Conservation (phyloP, 2,113 vertebrate genomes). For the Stigmatopora nigra region DNA sequence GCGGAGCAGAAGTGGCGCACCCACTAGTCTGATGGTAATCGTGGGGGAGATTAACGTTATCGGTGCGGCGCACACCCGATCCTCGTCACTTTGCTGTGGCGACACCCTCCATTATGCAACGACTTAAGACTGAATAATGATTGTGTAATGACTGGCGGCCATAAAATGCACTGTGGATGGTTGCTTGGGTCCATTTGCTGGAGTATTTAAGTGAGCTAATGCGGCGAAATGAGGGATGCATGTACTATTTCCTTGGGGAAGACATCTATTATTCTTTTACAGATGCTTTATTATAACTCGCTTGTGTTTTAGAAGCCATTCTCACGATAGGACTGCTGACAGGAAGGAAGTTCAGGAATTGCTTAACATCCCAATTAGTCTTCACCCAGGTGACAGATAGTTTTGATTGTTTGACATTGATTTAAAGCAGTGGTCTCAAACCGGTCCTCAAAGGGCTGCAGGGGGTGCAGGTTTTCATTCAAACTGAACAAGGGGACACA, state of each 20-base stretch:
- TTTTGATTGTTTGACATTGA: too few species aligned
- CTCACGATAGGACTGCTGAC: background rate
- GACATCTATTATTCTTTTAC: background rate
- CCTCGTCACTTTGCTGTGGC: constrained; percentile 16
- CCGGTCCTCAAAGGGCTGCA: too few species aligned
- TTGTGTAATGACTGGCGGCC: constrained; percentile 34
- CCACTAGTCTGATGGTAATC: constrained; percentile 47
- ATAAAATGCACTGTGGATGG: constrained; percentile 33
- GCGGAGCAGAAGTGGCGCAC: background rate
- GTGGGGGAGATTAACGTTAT: constrained; percentile 42
- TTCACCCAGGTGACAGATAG: background rate
- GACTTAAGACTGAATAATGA: constrained; percentile 21
- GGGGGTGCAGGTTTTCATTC: too few species aligned
- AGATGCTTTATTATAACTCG: background rate
- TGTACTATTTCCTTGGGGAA: background rate
- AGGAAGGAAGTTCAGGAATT: background rate
- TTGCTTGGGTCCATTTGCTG: constrained; percentile 16
- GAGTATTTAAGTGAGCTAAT: constrained; percentile 17
- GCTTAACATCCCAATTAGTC: background rate
- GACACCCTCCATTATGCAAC: constrained; percentile 44
- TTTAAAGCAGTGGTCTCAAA: too few species aligned
- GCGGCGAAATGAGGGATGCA: background rate
- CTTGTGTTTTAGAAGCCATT: background rate
- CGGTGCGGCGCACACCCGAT: constrained; percentile 16
- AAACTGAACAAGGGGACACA: too few species aligned